Base-by-base conservation (phyloP, 2,888 invertebrate species). In the Strigamia maritima region DNA sequence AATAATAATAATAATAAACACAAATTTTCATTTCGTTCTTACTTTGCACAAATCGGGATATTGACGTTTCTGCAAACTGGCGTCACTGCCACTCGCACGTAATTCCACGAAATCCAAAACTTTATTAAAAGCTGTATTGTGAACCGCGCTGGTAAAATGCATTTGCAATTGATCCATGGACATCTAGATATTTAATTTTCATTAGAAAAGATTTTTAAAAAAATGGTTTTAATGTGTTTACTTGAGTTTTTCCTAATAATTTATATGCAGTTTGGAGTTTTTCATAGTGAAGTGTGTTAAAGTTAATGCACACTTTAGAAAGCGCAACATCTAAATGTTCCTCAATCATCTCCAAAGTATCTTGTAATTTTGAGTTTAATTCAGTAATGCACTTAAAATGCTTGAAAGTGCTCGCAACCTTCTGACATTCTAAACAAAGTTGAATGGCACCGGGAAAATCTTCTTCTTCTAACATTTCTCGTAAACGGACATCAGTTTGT, bases 151-250 rank as follows among this genome's bases (percentile, higher is more conserved):
- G 0, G 95, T 93, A 84, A 95, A 97, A 85, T 97, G 96, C 90
- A 98, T 96, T 83, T 95, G 94, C 12, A 98, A 86, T 85, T 97
- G 96, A 85, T 98, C 97, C 91, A 97, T 93, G 0, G 96, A 95
- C 1, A 93, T 92, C 86, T 96, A 92, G 10, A 82, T 31, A 31
- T 31, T 31, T 31, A n/a, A 31, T 31, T 31, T 31, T 31, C 31
- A 31, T 31, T 1, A 49, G 4, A 77, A 40, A 76, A 38, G 10
- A 76, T 40, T 26, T 26, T 7, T 35, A 8, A 75, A n/a, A 22
- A 35, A 35, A 22, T 31, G 26, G 74, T 54, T n/a, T 19, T 31
- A 54, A 35, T 10, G 4, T 12, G 35, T 49, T 44, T 49, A 87
- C 87, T 85, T 87, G 87, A 0, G 94, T 94, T 86, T 98, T 98